Percentiles rank a stretch among this genome's conserved stretches.
These are phyloP conservation scores for Lepus timidus DNA, from an alignment of 2,113 vertebrate genomes.

Conservation along the genomic window DNA sequence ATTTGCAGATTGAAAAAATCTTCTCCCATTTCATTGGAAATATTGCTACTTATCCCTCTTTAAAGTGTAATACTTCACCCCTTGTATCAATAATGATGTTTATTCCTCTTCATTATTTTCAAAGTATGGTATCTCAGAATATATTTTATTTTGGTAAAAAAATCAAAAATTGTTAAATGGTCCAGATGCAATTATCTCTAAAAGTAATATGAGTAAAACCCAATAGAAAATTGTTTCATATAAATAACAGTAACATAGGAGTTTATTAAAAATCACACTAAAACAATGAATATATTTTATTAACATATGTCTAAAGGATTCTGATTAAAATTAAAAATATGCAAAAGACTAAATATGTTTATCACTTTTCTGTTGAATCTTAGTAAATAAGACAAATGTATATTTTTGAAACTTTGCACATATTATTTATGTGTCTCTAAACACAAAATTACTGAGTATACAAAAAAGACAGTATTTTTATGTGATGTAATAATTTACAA, in stretches of 20 bases:
- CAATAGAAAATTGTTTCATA: not conserved
- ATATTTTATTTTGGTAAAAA: slow-evolving; percentile 19
- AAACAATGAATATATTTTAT: not conserved
- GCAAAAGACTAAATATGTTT: not conserved
- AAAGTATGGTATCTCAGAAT: not conserved
- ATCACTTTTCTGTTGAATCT: not conserved
- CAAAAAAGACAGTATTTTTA: not conserved
- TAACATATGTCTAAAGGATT: not conserved
- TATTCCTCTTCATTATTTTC: not conserved
- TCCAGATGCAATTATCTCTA: not conserved
- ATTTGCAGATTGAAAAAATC: not conserved
- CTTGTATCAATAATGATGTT: not conserved
- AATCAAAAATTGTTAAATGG: not conserved
- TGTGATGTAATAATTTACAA: not conserved
- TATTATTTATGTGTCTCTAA: not conserved
- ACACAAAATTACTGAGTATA: not conserved
- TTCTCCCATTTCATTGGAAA: not conserved
- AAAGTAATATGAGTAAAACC: not conserved
- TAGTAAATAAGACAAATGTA: not conserved
- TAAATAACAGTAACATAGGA: not conserved
- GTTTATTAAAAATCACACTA: not conserved
- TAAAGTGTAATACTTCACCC: not conserved
- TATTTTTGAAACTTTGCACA: not conserved
- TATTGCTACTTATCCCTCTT: not conserved
- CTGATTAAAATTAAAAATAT: slow-evolving; percentile 21